Conservation (phyloP, 2,113 vertebrate species). For the Oncorhynchus masou region DNA sequence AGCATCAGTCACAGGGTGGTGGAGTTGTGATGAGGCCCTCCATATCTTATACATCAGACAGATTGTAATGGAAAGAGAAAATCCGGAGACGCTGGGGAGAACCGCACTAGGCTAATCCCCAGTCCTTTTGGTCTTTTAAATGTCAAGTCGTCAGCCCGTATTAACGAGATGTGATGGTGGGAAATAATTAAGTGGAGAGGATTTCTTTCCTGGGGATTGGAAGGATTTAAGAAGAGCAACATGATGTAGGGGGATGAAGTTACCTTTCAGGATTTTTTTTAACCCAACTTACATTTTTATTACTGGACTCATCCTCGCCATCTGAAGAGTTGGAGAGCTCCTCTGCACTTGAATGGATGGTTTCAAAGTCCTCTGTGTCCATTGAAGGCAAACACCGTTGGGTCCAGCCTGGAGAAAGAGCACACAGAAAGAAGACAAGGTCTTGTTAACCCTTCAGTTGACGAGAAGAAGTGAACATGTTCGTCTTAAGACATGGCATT, state of each 20-base stretch:
- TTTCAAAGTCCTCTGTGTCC: slow-evolving; percentile 85
- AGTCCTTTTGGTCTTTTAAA: slow-evolving; percentile 56
- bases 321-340: slow-evolving; percentile 89
- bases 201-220: slow-evolving; percentile 32
- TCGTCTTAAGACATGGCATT: too few relatives aligned
- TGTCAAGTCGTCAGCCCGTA: slow-evolving; percentile 60
- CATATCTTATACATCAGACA: slow-evolving; percentile 39
- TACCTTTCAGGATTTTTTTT: background rate
- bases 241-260: slow-evolving; percentile 17
- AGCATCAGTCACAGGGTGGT: too few relatives aligned
- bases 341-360: slow-evolving; percentile 87
- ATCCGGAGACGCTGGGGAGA: slow-evolving; percentile 31
- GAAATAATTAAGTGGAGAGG: slow-evolving; percentile 54
- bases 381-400: slow-evolving; percentile 78
- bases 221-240: slow-evolving; percentile 25
- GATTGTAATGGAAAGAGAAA: slow-evolving; percentile 48
- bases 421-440: slow-evolving; percentile 3
- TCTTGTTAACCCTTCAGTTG: background rate
- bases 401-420: slow-evolving; percentile 75
- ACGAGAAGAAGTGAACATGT: too few relatives aligned
- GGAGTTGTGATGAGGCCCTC: slow-evolving; percentile 11
- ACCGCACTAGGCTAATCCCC: slow-evolving; percentile 11
- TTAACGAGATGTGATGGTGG: slow-evolving; percentile 52
- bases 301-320: slow-evolving; percentile 79
- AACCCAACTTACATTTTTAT: slow-evolving; percentile 75